Evolutionary conservation across 2,113 vertebrate genomes (phyloP), one percentile per base, ranked within the genome.

Genomic region (Crotalus viridis): DNA sequence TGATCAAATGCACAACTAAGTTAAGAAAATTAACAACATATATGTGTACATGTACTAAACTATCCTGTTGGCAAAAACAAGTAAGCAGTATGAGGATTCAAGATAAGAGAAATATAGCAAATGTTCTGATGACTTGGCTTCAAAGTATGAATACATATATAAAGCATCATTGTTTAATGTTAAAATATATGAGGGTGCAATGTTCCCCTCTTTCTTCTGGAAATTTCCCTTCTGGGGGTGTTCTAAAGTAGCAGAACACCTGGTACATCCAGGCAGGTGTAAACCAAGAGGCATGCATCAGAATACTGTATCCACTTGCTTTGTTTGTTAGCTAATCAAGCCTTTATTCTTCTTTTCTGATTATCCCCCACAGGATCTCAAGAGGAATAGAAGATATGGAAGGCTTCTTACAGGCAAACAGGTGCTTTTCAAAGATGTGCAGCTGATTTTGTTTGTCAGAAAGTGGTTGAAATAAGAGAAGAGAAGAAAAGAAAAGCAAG

Each of bases 341-440:
- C 51, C 28, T 81, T 94, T 90, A 93, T 94, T 94, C 61, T 94
- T 90, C 87, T 94, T 89, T 69, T 91, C 90, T 90, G 94, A 94
- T 94, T 94, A 91, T 91, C 51, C 85, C 19, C 85, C 33, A n/a
- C 90, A 87, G 57, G 64, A 91, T 93, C 90, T 89, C 81, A 52
- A 91, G 87, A 51, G 87, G 56, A 87, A 89, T 39, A 39, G 52
- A 43, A 86, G 43, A 59, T 19, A 89, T 28, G 39, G 92, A 55
- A 94, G 28, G 19, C 39, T 51, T 64, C 88, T 89, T 46, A n/a
- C 74, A 81, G 12, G 90, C 86, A 33, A 91, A 55, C 10, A 10
- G n/a, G 88, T 64, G 51, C 55, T 61, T 69, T 69, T 87, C 33
- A 52, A 87, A 90, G 15, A n/a, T 88, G 2, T 43, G 28, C 59